Conservation (phyloP, 2,888 invertebrate species). For the Cotesia congregata region DNA sequence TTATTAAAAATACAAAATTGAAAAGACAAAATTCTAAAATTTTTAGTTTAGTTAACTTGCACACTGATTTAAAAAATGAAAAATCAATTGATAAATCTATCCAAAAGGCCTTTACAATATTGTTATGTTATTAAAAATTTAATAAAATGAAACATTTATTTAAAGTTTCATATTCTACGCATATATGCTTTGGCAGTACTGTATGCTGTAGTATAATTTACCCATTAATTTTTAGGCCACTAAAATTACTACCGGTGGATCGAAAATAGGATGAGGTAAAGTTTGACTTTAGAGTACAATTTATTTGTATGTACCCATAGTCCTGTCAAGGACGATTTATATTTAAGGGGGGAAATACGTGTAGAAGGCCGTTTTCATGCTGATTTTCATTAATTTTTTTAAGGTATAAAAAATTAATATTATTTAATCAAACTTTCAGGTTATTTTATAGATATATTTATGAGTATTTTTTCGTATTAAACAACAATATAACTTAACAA, state of each 20-base stretch:
- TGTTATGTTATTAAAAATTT: background rate
- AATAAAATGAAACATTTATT: background rate
- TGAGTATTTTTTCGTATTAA: too few species aligned
- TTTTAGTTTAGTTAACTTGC: background rate
- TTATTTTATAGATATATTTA: too few species aligned
- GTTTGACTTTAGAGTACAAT: conserved; percentile 23
- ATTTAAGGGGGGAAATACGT: background rate
- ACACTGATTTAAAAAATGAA: background rate
- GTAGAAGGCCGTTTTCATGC: too few species aligned
- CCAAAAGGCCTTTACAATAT: conserved; percentile 3
- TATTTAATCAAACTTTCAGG: too few species aligned
- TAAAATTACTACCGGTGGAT: conserved; percentile 18
- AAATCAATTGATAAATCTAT: background rate
- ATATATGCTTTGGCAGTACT: conserved; percentile 52
- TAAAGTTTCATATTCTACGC: conserved; percentile 27
- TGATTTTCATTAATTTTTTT: too few species aligned
- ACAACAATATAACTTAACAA: too few species aligned
- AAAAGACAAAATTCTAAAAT: background rate
- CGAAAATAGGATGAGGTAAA: conserved; percentile 26
- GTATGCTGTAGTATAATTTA: conserved; percentile 37
- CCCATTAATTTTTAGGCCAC: conserved; percentile 27
- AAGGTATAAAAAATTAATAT: too few species aligned
- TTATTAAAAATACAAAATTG: background rate
- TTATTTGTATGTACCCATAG: conserved; percentile 1
- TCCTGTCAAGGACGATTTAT: conserved; percentile 2